These are phyloP conservation scores for Scylla paramamosain DNA, from an alignment of 1,140 invertebrate species.

Conservation along the genomic window DNA sequence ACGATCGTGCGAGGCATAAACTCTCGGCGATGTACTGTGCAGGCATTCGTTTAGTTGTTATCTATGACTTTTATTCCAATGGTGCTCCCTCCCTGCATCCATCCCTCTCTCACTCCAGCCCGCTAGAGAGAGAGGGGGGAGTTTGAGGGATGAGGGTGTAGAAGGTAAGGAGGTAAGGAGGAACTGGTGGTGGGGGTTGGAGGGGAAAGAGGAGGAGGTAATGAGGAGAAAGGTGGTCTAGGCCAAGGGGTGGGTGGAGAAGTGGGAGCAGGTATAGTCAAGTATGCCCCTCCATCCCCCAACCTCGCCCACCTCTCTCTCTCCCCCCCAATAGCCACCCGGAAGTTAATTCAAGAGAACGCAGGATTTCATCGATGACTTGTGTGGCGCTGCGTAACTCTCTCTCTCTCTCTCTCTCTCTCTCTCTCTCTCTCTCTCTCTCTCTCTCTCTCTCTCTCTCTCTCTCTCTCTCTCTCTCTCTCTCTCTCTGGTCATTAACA, in stretches of 20 bases:
- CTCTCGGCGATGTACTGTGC: too few relatives aligned
- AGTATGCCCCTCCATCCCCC: neutral
- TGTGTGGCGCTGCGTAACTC: neutral
- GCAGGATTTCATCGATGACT: neutral
- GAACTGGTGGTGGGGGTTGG: neutral
- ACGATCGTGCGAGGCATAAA: neutral
- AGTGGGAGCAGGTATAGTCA: neutral
- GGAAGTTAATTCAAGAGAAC: slow-evolving; percentile 8
- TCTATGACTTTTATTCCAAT: too few relatives aligned
- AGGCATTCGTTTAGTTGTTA: too few relatives aligned
- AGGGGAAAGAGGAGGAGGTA: neutral
- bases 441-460: neutral
- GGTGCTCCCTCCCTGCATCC: neutral
- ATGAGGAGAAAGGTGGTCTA: too few relatives aligned
- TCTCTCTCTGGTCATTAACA: too few relatives aligned
- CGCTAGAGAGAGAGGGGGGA: neutral
- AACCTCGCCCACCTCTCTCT: neutral
- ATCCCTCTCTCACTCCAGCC: too few relatives aligned
- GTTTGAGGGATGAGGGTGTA: neutral
- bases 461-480: too few relatives aligned
- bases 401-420: slow-evolving; percentile 15
- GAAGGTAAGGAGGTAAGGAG: neutral
- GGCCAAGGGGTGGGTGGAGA: neutral
- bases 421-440: neutral
- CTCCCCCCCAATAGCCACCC: neutral